Base-by-base conservation (phyloP, 2,113 vertebrate species). In the Athene cunicularia region DNA sequence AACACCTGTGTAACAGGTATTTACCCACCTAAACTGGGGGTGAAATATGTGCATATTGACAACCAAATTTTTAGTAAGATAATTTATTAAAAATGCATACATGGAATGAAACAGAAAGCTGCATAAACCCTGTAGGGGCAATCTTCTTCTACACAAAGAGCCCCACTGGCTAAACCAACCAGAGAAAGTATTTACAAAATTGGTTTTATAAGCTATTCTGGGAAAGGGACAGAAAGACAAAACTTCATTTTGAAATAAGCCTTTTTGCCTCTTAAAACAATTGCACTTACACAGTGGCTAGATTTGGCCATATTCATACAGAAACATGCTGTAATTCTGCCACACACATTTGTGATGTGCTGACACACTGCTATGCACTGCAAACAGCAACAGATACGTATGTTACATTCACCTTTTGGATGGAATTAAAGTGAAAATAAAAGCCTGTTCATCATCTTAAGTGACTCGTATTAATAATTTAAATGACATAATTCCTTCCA, bases 291-390 rank as follows among this genome's bases (percentile, higher is more conserved):
- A 30, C 26, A 68, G 39, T 15, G 22, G 12, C 50, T 73, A 15
- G 21, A 52, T 19, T 23, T 55, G 30, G 43, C 39, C 16, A 11
- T 8, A 33, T 60, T 60, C 16, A 30, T 18, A 39, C 12, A 52
- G 43, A 63, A 82, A 37, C 30, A 9, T 15, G 18, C 1, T 55
- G 41, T 23, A 62, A 33, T 60, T 52, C 43, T 86, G 11, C 35
- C 39, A 12, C 19, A 6, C 5, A n/a, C 26, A 20, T 58, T 76
- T 68, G 62, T 83, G 74, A 72, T 12, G 18, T 23, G 55, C 24
- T 33, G 33, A 30, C 30, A 22, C 6, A 12, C 7, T 3, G 16
- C 22, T 45, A 5, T 0, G 5, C 37, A 4, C 67, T n/a, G 41
- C 14, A 3, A 77, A 23, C 13, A 62, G 63, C 59, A 47, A 58